Evolutionary conservation across 2,797 vertebrate species (phyloP), one percentile per base, ranked within the genome.

Genomic region (Urosaurus nigricauda): DNA sequence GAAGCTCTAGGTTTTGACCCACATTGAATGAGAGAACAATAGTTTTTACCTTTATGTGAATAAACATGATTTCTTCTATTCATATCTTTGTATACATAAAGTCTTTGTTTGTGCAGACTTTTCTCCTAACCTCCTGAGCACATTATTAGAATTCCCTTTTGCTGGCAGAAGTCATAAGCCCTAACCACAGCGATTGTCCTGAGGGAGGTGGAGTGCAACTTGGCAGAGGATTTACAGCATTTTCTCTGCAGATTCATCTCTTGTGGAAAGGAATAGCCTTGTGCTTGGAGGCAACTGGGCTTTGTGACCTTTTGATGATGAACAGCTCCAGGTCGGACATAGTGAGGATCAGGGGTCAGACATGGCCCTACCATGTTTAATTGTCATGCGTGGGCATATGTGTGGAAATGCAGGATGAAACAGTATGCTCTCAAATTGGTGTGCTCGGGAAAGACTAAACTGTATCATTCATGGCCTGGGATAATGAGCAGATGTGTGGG

Each of bases 161-260:
- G 51, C 32, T 86, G 58, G 37, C 32, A 89, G 80, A 26, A 58
- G 87, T 91, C 73, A 79, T 75, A 43, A 43, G 6, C 71, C n/a
- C 32, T 8, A 51, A 83, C 56, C 58, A 75, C 82, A 92, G 11
- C n/a, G 0, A 70, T 26, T 85, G 0, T 47, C 85, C 16, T 56
- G 51, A 32, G 85, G 80, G 85, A 26, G 53, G 9, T 26, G 53
- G 9, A n/a, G 21, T 40, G 8, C 51, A 5, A 4, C 37, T 47
- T 63, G 80, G 6, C 84, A 87, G 79, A 29, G 68, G 0, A 1
- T 11, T 26, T 86, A 21, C 0, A 0, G 80, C 70, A 68, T 58
- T n/a, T 12, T 17, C 8, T 79, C 0, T 35, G 37, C 35, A 5
- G 79, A 92, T 91, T 47, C 4, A 86, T 21, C n/a, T n/a, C 89